Conservation (phyloP, 2,113 vertebrate genomes). For the Astatoreochromis straeleni region DNA sequence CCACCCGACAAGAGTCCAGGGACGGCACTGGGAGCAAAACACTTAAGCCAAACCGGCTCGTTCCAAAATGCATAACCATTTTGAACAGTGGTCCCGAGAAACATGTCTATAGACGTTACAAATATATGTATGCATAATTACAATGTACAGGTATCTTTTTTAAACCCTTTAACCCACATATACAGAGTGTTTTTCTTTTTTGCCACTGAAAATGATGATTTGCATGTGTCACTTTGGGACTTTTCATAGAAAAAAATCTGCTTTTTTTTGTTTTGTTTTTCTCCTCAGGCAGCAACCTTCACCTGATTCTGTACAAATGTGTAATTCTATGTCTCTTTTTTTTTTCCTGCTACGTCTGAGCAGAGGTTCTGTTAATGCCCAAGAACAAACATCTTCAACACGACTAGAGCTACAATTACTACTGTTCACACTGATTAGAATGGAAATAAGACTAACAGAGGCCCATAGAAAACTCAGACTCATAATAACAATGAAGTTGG, state of each 20-base stretch:
- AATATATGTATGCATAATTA: conserved; percentile 68
- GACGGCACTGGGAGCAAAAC: conserved; percentile 15
- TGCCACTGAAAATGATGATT: conserved; percentile 55
- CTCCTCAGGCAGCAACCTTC: conserved; percentile 53
- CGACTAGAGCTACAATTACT: conserved; percentile 72
- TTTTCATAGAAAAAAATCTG: conserved; percentile 38
- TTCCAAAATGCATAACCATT: conserved; percentile 28
- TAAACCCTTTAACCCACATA: conserved; percentile 43
- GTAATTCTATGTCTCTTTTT: conserved; percentile 42
- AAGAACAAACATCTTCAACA: conserved; percentile 71
- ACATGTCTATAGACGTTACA: conserved; percentile 51
- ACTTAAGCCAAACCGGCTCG: conserved; percentile 13
- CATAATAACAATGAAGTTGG: conserved; percentile 47
- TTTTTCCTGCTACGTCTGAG: conserved; percentile 35
- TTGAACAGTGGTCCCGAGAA: conserved; percentile 53
- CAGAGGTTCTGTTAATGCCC: conserved; percentile 70
- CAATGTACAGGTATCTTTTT: conserved; percentile 63
- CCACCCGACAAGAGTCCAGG: conserved; percentile 22
- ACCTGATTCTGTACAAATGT: conserved; percentile 67
- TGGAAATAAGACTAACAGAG: conserved; percentile 65
- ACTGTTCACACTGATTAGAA: conserved; percentile 70
- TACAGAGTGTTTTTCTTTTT: conserved; percentile 37
- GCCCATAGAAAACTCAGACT: conserved; percentile 62
- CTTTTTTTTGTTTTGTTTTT: conserved; percentile 32
- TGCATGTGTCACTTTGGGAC: conserved; percentile 66